These are phyloP conservation scores for Gibbula magus DNA, from an alignment of 2,888 invertebrate genomes.

Conservation along the genomic window DNA sequence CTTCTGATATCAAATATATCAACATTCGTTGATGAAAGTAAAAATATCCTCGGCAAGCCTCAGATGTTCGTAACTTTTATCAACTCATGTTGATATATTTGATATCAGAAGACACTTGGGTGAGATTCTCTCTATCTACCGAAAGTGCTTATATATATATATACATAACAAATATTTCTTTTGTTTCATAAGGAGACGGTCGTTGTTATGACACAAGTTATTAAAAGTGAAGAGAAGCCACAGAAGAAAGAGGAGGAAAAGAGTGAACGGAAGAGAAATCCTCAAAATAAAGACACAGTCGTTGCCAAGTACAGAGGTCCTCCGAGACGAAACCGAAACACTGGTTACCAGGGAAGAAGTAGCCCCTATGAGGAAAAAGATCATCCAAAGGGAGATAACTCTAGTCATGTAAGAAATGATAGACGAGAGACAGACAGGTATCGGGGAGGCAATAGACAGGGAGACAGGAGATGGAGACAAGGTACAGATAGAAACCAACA, in stretches of 20 bases:
- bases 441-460: not conserved
- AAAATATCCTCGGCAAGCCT: too few relatives aligned
- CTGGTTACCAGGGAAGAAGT: conserved; percentile 10
- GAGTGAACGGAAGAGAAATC: not conserved
- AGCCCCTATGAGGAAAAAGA: not conserved
- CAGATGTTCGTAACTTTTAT: too few relatives aligned
- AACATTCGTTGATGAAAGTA: too few relatives aligned
- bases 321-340: not conserved
- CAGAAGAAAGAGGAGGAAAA: not conserved
- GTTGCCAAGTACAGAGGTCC: conserved; percentile 14
- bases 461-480: conserved; percentile 6
- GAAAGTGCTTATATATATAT: too few relatives aligned
- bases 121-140: too few relatives aligned
- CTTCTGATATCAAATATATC: too few relatives aligned
- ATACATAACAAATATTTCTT: not conserved
- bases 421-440: conserved; percentile 1
- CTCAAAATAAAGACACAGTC: not conserved
- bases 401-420: not conserved
- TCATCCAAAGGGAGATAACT: conserved; percentile 11
- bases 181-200: conserved; percentile 12
- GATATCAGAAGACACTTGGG: too few relatives aligned
- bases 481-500: not conserved
- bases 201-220: not conserved
- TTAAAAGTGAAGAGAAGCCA: not conserved
- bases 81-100: too few relatives aligned